Evolutionary conservation across 2,888 invertebrate genomes (phyloP), one percentile per base, ranked within the genome.

Genomic region (Periphyllus acericola): DNA sequence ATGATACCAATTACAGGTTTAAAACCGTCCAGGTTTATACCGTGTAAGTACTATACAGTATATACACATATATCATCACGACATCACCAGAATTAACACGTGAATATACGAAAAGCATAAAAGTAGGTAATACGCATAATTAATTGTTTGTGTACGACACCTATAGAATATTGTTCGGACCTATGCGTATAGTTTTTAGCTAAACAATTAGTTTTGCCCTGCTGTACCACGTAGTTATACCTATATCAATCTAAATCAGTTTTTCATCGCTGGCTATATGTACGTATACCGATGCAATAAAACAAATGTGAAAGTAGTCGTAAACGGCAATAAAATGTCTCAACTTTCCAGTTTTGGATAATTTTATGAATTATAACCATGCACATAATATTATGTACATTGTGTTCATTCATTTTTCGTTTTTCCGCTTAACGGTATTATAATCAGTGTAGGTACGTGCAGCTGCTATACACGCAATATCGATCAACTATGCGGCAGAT

Each of bases 271-370:
- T 74, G 55, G 60, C 29, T 9, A 29, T 17, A 34, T 46, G 46
- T n/a, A 46, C 14, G 2, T 2, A 2, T 46, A 46, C 46, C 46
- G 46, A 46, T 14, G 14, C 40, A 17, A 60, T 60, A 75, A 75
- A 75, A 83, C 36, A 83, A 60, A 60, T 75, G 60, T 83, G 75
- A 83, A 75, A 83, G 60, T 19, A 21, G 60, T 40, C 21, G 74
- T 25, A 36, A 36, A 74, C 32, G 8, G 40, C 29, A 46, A 83
- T 60, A n/a, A 60, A 83, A 83, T 75, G 14, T 60, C 34, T n/a
- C n/a, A 36, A 74, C 74, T 74, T 74, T 74, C 83, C 83, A 32
- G 83, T 83, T 83, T 83, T 75, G 29, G 29, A 75, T 55, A 29
- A 21, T 83, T 83, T 66, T 83, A 32, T 55, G 55, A 36, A 74